Conservation (phyloP, 2,113 vertebrate genomes). For the Coptodon rendalli region DNA sequence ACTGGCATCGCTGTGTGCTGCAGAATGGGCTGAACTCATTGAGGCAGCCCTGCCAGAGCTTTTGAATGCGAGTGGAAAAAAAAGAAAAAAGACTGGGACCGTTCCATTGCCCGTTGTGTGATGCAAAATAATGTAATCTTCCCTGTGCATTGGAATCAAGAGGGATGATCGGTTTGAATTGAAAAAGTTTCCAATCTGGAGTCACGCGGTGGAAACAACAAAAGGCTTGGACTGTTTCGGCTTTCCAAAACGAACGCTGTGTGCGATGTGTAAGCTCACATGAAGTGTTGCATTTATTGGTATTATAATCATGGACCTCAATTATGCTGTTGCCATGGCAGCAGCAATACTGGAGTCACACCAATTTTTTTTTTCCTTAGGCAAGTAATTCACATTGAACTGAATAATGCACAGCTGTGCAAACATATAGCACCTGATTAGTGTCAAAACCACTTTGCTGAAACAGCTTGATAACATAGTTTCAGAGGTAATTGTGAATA, state of each 20-base stretch:
- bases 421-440: background rate
- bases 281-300: background rate
- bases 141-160: slow-evolving; percentile 21
- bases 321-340: slow-evolving; percentile 24
- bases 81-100: background rate
- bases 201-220: background rate
- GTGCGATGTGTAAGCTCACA: background rate
- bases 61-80: background rate
- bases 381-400: background rate
- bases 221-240: background rate
- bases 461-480: background rate
- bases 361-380: background rate
- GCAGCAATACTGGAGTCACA: background rate
- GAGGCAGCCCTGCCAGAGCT: slow-evolving; percentile 20
- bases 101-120: slow-evolving; percentile 21
- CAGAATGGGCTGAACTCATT: slow-evolving; percentile 12
- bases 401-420: slow-evolving; percentile 29
- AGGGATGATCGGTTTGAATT: background rate
- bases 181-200: slow-evolving; percentile 15
- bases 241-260: background rate
- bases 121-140: slow-evolving; percentile 40
- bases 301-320: background rate
- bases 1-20: slow-evolving; percentile 9
- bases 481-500: background rate
- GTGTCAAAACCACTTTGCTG: background rate